Conservation (phyloP, 2,113 vertebrate genomes). For the Bufo gargarizans region DNA sequence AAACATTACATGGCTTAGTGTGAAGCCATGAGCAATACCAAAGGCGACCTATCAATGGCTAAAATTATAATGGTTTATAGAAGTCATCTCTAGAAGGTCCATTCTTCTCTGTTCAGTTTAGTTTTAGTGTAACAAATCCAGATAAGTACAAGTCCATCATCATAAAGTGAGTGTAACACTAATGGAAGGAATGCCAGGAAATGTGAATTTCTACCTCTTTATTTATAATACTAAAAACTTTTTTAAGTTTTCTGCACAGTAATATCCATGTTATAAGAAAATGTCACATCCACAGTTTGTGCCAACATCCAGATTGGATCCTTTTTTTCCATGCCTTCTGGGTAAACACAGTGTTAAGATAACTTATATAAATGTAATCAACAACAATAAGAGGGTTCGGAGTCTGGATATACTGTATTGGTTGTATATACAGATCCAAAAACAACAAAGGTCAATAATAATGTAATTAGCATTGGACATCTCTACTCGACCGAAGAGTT, state of each 20-base stretch:
- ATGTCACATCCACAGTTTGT: background rate
- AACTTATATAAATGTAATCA: background rate
- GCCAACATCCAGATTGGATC: background rate
- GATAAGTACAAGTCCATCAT: background rate
- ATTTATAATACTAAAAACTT: background rate
- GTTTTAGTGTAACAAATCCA: background rate
- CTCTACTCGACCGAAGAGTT: background rate
- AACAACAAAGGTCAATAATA: background rate
- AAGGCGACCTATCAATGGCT: background rate
- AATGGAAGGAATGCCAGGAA: background rate
- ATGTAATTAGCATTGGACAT: background rate
- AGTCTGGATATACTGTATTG: background rate
- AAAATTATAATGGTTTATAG: background rate
- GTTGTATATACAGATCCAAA: background rate
- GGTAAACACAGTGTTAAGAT: background rate
- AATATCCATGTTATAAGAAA: background rate
- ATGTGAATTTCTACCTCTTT: conserved; percentile 7
- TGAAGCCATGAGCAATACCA: background rate
- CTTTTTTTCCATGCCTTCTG: background rate
- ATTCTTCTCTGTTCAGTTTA: background rate
- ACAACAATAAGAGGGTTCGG: background rate
- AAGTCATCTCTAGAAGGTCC: background rate
- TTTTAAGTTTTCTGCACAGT: background rate
- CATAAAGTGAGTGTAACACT: background rate
- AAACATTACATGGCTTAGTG: background rate